Evolutionary conservation across 1,140 invertebrate genomes (phyloP).

Genomic region (Choristoneura fumiferana): DNA sequence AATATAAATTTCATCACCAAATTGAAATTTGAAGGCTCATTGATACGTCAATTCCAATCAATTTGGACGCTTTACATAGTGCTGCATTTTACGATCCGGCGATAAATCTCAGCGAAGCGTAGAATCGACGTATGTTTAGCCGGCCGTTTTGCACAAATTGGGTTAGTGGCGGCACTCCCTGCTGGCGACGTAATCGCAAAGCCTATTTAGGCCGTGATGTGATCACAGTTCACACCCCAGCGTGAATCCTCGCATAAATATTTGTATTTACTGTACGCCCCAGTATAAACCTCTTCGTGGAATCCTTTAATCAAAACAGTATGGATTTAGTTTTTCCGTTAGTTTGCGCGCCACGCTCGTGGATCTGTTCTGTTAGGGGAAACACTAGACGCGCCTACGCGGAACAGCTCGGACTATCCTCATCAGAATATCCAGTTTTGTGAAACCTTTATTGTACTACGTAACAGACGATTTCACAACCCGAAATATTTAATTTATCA

Average conservation of each 20-base stretch:
- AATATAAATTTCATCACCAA: background rate
- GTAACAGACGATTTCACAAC: too few relatives aligned
- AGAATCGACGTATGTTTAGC: constrained; percentile 59
- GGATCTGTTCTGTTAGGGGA: constrained; percentile 15
- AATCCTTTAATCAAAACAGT: constrained; percentile 38
- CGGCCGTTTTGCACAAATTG: constrained; percentile 64
- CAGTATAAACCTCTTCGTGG: background rate
- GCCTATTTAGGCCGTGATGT: constrained; percentile 47
- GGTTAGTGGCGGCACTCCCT: constrained; percentile 57
- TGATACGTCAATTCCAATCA: constrained; percentile 40
- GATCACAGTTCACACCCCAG: constrained; percentile 47
- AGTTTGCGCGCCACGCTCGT: constrained; percentile 14
- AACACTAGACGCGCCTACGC: background rate
- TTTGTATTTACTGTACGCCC: constrained; percentile 32
- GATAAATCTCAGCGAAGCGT: constrained; percentile 56
- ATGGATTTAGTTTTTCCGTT: constrained; percentile 27
- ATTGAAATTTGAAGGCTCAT: constrained; percentile 14
- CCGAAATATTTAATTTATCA: too few relatives aligned
- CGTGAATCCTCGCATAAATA: constrained; percentile 53
- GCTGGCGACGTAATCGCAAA: constrained; percentile 49
- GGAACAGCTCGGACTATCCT: background rate
- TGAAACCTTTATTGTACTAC: too few relatives aligned
- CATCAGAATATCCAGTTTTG: too few relatives aligned
- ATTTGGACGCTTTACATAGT: constrained; percentile 46
- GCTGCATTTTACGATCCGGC: constrained; percentile 57